Evolutionary conservation across 2,797 vertebrate genomes (phyloP), one percentile per base, ranked within the genome.

Genomic region (Syngnathus acus): DNA sequence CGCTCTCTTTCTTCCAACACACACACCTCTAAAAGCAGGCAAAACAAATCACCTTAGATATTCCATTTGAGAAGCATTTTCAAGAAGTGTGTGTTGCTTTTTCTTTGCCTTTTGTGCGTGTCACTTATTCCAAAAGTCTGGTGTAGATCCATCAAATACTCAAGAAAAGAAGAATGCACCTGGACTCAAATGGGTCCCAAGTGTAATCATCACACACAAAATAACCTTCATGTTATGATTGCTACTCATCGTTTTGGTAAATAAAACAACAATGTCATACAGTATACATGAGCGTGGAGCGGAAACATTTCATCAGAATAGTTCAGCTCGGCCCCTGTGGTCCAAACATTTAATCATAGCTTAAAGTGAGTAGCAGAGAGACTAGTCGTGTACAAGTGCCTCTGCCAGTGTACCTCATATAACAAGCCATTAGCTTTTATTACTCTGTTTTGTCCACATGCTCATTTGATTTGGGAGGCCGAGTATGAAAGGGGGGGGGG

Each of bases 361-460:
- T 43, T 68, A 68, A 76, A 68, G 37, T 26, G 32, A 73, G 77
- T 65, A 66, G 51, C 65, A 65, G 23, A 68, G 39, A 63, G 48
- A 75, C 62, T 68, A 68, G 48, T 70, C 72, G 69, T 51, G 77
- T 78, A 79, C 58, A 79, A 78, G 45, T 78, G 65, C 58, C 70
- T 76, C 67, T 54, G 69, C 70, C 48, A 82, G 72, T 75, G 72
- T 68, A 73, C 68, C 78, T 84, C 78, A 42, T 85, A 81, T 84
- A 88, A 86, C 83, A 82, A 84, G 65, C 80, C 82, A 82, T 85
- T 86, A 82, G 72, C 73, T 85, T 88, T 86, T 85, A 86, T 83
- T 73, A 80, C 85, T 84, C 75, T 79, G 79, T 87, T 86, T 85
- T 86, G 86, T 85, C 81, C 81, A 73, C 45, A 64, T 78, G 69